phyloP scores from a whole-genome alignment of 2,888 invertebrate genomes.

The Criorhina ranunculi region DNA sequence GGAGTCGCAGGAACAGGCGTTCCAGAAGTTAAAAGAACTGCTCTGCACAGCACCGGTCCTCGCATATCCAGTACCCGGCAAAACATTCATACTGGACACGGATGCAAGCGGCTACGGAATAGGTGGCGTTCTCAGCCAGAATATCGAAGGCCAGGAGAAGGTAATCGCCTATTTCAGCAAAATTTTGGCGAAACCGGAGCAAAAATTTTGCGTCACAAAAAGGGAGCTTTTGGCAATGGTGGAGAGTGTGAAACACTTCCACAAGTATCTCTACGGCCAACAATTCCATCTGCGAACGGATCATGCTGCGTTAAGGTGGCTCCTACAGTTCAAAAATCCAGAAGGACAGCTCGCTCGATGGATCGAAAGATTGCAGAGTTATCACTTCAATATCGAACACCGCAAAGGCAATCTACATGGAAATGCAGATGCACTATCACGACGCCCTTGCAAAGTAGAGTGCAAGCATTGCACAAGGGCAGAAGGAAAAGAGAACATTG shows the following conservation, averaged over 20 bases:
- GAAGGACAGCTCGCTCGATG: too few relatives aligned
- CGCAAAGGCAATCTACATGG: conserved; percentile 1
- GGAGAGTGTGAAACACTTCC: conserved; percentile 4
- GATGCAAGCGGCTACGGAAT: too few relatives aligned
- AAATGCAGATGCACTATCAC: background rate
- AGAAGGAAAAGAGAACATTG: conserved; percentile 3
- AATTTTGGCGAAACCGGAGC: too few relatives aligned
- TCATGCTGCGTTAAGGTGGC: conserved; percentile 9
- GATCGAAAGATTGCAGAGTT: conserved; percentile 20
- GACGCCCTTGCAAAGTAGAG: conserved; percentile 1
- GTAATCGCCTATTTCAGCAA: conserved; percentile 58
- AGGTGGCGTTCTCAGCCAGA: conserved; percentile 46
- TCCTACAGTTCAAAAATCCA: background rate
- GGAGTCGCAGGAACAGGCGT: conserved; percentile 12
- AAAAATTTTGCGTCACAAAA: conserved; percentile 31
- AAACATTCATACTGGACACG: conserved; percentile 1
- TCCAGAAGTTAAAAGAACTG: conserved; percentile 15
- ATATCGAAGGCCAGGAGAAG: conserved; percentile 39
- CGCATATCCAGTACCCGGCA: conserved; percentile 24
- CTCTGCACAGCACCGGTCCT: conserved; percentile 24
- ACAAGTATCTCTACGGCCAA: too few relatives aligned
- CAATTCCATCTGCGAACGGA: conserved; percentile 9
- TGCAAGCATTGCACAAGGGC: background rate
- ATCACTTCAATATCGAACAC: conserved; percentile 3
- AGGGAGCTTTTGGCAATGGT: conserved; percentile 4